These are phyloP conservation scores for Napeogenes sylphis DNA, from an alignment of 2,888 invertebrate genomes.

Conservation along the genomic window DNA sequence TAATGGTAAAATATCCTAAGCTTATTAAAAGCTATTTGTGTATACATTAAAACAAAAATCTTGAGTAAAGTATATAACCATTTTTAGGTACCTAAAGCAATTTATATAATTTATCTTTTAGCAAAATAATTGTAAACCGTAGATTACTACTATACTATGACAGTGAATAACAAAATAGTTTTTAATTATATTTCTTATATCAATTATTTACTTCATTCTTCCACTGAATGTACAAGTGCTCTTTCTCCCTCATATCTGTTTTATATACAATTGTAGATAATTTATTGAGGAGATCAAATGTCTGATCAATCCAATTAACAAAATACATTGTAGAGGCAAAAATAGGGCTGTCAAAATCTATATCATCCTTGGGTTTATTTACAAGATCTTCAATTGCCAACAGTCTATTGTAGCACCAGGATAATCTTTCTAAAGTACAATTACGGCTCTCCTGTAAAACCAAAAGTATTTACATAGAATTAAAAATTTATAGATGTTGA, in stretches of 20 bases:
- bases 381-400: constrained; percentile 45
- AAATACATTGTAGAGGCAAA: constrained; percentile 60
- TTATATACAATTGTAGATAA: constrained; percentile 52
- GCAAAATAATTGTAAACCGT: too few relatives aligned
- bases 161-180: too few relatives aligned
- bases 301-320: constrained; percentile 72
- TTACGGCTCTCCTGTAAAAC: constrained; percentile 59
- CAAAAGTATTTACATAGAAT: too few relatives aligned
- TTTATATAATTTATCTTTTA: too few relatives aligned
- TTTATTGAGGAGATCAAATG: constrained; percentile 61
- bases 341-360: constrained; percentile 43
- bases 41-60: too few relatives aligned
- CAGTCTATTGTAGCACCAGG: constrained; percentile 62
- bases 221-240: constrained; percentile 46
- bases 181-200: too few relatives aligned
- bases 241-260: constrained; percentile 49
- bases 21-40: too few relatives aligned
- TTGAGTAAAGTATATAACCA: too few relatives aligned
- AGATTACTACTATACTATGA: too few relatives aligned
- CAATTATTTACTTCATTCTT: constrained; percentile 50
- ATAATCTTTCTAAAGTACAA: constrained; percentile 57
- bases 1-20: too few relatives aligned
- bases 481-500: too few relatives aligned
- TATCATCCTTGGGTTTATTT: constrained; percentile 33
- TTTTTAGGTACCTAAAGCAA: too few relatives aligned